Base-by-base conservation (phyloP, 2,113 vertebrate species). In the Sciurus niger region DNA sequence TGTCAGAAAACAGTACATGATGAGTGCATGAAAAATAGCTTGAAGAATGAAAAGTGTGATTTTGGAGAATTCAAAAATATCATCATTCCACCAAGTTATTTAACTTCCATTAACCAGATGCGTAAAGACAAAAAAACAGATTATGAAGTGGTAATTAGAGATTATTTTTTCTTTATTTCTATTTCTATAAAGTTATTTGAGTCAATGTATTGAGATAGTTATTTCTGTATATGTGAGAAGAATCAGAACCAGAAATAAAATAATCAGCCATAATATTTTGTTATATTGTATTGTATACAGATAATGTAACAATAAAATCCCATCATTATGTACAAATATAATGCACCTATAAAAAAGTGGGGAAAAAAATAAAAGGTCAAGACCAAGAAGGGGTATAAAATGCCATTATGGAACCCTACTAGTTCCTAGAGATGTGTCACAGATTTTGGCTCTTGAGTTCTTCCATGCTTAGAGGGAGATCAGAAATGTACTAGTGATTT, bases 1-100 rank as follows among this genome's bases (percentile, higher is more conserved):
- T 99, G 99, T 97, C 99, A 99, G 98, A 98, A 96, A 96, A 99
- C 99, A 4, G 99, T 99, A 43, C 99, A 99, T 30, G 99, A 99
- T 6, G 99, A 99, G 58, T 99, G 99, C 97, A 98, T 99, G 98
- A 91, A 98, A 88, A 98, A 93, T 58, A 96, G 98, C 95, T 90
- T 97, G 25, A 98, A 98, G 76, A 98, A 95, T 4, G 99, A 98
- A 83, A 96, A 97, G 37, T 99, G 99, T 92, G 99, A 99, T 10
- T 98, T 99, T 95, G 99, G 99, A 91, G 99, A 99, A 98, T 99
- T 99, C 93, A 99, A 30, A 97, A 99, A 98, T 92, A 98, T 99
- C 96, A 99, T 99, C 98, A 99, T 99, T 92, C 99, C 99, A 1
- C 99, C 99, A 1, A 98, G 98, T 92, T 99, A 99, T 93, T 98